Base-by-base conservation (phyloP, 2,888 invertebrate genomes). In the Tiliacea aurago region DNA sequence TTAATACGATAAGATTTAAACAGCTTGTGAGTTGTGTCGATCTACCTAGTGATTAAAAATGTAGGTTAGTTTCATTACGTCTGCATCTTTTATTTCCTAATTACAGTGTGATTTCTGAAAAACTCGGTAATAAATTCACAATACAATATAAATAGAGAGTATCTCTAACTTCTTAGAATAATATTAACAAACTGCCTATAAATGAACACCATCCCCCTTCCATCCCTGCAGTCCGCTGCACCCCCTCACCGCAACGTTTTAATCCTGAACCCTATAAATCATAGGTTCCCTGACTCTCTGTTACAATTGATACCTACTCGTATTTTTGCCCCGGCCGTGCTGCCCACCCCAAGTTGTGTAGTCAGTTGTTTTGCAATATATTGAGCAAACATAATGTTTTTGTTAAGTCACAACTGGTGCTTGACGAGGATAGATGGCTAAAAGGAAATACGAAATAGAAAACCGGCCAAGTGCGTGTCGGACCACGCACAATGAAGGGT, bases 201-300 rank as follows among this genome's bases (percentile, higher is more conserved):
- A 56, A 28, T 63, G 4, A 45, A 20, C 68, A 45, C 20, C 18
- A 0, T 9, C 66, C 69, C 51, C 37, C 37, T 37, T 37, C 37
- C 37, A 37, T 37, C 37, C 37, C 37, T 37, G 4, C 59, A 4
- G 33, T 9, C 55, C 49, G 28, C 43, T 6, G 10, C 76, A 20
- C 18, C 75, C 67, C 67, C 65, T 66, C 63, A 59, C 72, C 74
- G 81, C 81, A 89, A 90, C 90, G 86, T 93, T 94, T 94, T 93
- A 94, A 95, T 94, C 92, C 90, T 63, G 72, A 67, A 37, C 37
- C 74, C 80, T 85, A 93, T 95, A 94, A 94, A 94, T 95, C 95
- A 95, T 91, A 81, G 86, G 77, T 79, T 85, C 84, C 91, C 89
- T 90, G 56, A 73, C 81, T 41, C 81, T 41, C 43, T 5, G 74